phyloP scores from a whole-genome alignment of 2,888 invertebrate genomes.

The Hylaea fasciaria region DNA sequence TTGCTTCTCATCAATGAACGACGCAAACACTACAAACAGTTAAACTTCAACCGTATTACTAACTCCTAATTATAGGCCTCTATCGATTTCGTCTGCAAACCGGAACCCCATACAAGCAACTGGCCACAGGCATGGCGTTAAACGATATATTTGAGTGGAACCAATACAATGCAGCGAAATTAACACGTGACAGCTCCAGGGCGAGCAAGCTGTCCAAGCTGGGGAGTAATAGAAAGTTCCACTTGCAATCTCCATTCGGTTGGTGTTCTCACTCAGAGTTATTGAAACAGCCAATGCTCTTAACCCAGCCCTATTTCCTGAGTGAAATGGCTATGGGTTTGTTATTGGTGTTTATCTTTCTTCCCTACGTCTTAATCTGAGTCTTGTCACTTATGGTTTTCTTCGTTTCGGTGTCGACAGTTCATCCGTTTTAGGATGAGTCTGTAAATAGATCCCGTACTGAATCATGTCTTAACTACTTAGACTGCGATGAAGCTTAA shows the following conservation, averaged over 20 bases:
- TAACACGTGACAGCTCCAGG: conserved; percentile 37
- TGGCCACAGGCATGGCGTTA: conserved; percentile 12
- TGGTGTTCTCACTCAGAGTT: conserved; percentile 6
- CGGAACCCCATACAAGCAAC: neutral
- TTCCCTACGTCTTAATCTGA: too few relatives aligned
- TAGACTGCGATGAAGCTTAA: too few relatives aligned
- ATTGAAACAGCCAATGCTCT: conserved; percentile 24
- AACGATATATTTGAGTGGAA: conserved; percentile 32
- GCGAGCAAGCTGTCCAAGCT: conserved; percentile 39
- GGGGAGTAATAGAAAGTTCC: conserved; percentile 45
- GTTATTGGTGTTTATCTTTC: neutral
- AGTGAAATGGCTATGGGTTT: conserved; percentile 5
- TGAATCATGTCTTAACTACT: too few relatives aligned
- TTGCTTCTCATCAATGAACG: too few relatives aligned
- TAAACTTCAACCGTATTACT: too few relatives aligned
- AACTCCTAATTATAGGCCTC: neutral
- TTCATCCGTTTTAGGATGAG: too few relatives aligned
- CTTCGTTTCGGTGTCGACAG: too few relatives aligned
- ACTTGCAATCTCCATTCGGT: conserved; percentile 29
- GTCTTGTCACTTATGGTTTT: too few relatives aligned
- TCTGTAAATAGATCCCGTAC: too few relatives aligned
- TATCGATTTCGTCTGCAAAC: neutral
- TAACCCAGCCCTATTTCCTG: conserved; percentile 13
- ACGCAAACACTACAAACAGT: too few relatives aligned
- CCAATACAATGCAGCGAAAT: conserved; percentile 37